A percentile compares a stretch with the other conserved stretches of the same genome.
phyloP scores from a whole-genome alignment of 2,888 invertebrate genomes.

The Drosophila mimetica region DNA sequence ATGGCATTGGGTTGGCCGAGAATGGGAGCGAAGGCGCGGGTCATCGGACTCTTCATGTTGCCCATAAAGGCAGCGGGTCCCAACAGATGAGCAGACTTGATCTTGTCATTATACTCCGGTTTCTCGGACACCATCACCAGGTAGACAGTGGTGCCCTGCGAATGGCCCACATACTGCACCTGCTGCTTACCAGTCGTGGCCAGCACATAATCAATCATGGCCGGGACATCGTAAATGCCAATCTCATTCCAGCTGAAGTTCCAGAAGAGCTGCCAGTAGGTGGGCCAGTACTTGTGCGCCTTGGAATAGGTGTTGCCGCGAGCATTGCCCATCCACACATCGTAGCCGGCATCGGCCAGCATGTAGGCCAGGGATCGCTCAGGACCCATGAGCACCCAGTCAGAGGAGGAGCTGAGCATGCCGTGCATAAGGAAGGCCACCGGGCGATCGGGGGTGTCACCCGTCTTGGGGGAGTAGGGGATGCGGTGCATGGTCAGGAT shows the following conservation, averaged over 20 bases:
- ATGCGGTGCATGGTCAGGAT: conserved; percentile 93
- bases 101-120: conserved; percentile 63
- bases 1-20: conserved; percentile 76
- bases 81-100: conserved; percentile 82
- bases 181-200: conserved; percentile 59
- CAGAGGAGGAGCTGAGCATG: conserved; percentile 74
- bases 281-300: conserved; percentile 84
- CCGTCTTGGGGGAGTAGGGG: conserved; percentile 84
- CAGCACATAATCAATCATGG: conserved; percentile 90
- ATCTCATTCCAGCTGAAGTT: conserved; percentile 93
- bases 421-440: conserved; percentile 79
- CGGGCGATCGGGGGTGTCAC: conserved; percentile 48
- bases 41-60: conserved; percentile 83
- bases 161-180: conserved; percentile 92
- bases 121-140: conserved; percentile 85
- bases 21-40: conserved; percentile 71
- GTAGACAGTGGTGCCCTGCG: conserved; percentile 93
- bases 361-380: conserved; percentile 73
- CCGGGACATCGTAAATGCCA: conserved; percentile 93
- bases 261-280: conserved; percentile 77
- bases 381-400: conserved; percentile 76
- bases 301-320: conserved; percentile 89
- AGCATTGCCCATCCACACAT: conserved; percentile 93
- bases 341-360: conserved; percentile 88
- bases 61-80: conserved; percentile 86